These are phyloP conservation scores for Symphodus melops DNA, from an alignment of 2,113 vertebrate genomes.

Conservation along the genomic window DNA sequence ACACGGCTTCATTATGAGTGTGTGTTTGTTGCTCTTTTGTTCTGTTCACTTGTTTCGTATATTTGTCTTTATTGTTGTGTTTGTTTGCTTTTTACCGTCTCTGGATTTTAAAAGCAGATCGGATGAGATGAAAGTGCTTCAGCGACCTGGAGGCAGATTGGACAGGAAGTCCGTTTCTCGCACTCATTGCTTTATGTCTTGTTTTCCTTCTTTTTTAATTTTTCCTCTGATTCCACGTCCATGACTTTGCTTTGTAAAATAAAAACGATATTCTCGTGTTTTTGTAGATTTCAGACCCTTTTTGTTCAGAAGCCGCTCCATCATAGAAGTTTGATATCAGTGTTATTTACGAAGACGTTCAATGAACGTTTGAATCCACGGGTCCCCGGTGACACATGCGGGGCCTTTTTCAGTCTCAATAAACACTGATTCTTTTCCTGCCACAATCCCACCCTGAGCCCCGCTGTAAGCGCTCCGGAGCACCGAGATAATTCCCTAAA, in stretches of 20 bases:
- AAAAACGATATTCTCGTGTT: no score
- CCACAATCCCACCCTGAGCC: background rate
- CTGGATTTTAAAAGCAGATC: no score
- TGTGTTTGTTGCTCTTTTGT: background rate
- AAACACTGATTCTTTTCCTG: background rate
- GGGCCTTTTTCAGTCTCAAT: background rate
- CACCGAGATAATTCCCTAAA: background rate
- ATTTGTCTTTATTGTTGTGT: background rate
- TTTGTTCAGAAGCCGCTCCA: no score
- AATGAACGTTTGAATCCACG: background rate
- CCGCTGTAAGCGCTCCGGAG: background rate
- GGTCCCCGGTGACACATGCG: background rate
- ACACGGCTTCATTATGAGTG: background rate
- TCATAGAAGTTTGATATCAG: background rate
- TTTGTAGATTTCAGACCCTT: no score
- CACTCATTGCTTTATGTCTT: no score
- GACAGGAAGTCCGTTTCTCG: no score
- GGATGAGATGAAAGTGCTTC: no score
- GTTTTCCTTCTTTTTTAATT: no score
- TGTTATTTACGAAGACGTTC: background rate
- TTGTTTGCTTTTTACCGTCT: background rate
- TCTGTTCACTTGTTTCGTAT: background rate
- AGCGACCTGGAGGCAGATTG: no score
- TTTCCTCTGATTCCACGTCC: no score
- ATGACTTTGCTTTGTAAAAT: no score